A percentile compares a stretch with the other conserved stretches of the same genome.
phyloP scores from a whole-genome alignment of 1,140 invertebrate genomes.

The Goniozus legneri region DNA sequence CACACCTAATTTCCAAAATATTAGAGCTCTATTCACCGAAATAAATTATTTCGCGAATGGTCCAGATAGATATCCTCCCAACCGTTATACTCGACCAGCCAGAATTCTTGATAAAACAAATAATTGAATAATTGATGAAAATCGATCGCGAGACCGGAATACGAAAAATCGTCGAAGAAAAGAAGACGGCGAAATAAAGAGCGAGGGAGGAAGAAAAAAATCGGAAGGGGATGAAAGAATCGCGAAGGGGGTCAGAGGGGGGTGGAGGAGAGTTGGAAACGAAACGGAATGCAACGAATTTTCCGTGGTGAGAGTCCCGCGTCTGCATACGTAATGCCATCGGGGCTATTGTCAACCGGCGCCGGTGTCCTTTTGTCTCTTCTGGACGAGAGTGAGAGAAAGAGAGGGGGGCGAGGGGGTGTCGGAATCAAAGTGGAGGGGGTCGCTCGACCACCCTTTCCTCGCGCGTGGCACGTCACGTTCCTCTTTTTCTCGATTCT shows the following conservation, averaged over 20 bases:
- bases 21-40: no score
- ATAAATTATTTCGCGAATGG: no score
- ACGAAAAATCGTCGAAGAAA: no score
- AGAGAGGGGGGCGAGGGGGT: constrained; percentile 14
- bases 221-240: constrained; percentile 1
- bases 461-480: no score
- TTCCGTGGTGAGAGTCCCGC: constrained; percentile 44
- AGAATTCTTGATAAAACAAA: no score
- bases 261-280: constrained; percentile 28
- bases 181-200: constrained; percentile 5
- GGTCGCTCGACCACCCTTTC: constrained; percentile 22
- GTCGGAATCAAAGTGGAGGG: constrained; percentile 14
- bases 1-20: no score
- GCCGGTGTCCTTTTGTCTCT: constrained; percentile 43
- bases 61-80: no score
- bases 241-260: constrained; percentile 16
- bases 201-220: neutral
- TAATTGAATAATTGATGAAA: no score
- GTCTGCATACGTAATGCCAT: constrained; percentile 54
- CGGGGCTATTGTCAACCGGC: constrained; percentile 46
- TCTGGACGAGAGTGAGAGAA: no score
- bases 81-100: no score
- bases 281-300: constrained; percentile 51
- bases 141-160: no score
- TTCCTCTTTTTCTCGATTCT: no score